A percentile compares a stretch with the other conserved stretches of the same genome.
phyloP scores from a whole-genome alignment of 2,888 invertebrate genomes.

The Sminthurinus aureus region DNA sequence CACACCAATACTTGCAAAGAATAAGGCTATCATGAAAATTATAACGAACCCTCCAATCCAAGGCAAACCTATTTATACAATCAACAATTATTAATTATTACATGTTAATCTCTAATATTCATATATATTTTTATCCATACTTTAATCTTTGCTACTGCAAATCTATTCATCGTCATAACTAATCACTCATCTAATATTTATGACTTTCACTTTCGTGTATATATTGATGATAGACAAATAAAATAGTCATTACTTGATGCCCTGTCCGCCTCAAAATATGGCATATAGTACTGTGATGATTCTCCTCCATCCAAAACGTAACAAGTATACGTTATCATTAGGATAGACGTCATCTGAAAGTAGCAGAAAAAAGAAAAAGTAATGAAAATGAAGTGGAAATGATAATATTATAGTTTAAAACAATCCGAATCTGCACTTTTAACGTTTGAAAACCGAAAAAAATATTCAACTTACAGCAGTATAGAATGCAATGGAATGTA shows the following conservation, averaged over 20 bases:
- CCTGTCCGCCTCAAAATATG: conserved; percentile 87
- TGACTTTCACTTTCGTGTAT: neutral
- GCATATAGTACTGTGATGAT: conserved; percentile 86
- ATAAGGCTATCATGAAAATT: conserved; percentile 63
- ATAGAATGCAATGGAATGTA: conserved; percentile 80
- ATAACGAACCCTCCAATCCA: conserved; percentile 73
- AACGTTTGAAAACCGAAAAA: no score
- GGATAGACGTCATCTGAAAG: conserved; percentile 76
- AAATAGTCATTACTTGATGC: conserved; percentile 71
- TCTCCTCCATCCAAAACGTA: conserved; percentile 89
- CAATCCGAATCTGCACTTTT: no score
- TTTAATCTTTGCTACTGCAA: no score
- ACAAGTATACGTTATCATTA: conserved; percentile 76
- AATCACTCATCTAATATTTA: no score
- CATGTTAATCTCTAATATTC: no score
- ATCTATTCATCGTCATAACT: no score
- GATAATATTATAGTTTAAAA: no score
- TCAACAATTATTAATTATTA: neutral
- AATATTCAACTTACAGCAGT: conserved; percentile 67
- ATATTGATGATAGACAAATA: neutral
- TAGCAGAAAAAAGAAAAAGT: no score
- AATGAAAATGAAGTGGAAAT: no score
- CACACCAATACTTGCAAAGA: conserved; percentile 70
- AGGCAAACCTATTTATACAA: conserved; percentile 77
- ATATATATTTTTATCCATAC: no score